These are phyloP conservation scores for Nothoprocta perdicaria DNA, from an alignment of 2,113 vertebrate species.

Conservation along the genomic window DNA sequence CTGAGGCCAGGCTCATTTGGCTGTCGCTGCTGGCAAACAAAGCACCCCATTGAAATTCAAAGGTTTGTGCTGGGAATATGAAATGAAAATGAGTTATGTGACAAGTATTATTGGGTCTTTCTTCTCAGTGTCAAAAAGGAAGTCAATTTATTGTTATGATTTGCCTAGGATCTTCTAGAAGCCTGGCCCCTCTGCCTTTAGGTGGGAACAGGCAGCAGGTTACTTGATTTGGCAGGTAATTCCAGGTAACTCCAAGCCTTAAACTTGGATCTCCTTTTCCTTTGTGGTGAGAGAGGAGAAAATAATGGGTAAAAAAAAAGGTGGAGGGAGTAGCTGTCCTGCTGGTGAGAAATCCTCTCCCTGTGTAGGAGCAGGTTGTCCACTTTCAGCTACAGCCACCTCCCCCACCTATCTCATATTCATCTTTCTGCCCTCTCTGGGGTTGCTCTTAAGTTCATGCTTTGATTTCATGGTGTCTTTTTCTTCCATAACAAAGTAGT, in stretches of 20 bases:
- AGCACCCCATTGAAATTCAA: not conserved
- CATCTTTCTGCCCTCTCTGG: not conserved
- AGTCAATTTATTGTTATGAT: not conserved
- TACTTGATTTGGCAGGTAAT: not conserved
- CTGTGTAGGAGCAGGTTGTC: not conserved
- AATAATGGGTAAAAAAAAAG: not conserved
- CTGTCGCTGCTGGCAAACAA: constrained; percentile 5
- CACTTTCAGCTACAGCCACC: not conserved
- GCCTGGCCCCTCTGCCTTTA: not conserved
- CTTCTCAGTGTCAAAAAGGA: not conserved
- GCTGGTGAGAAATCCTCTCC: not conserved
- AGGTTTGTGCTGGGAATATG: not conserved
- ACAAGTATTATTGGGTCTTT: not conserved
- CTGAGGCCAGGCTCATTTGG: not conserved
- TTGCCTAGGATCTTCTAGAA: not conserved
- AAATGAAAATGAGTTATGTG: not conserved
- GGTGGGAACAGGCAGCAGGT: not conserved
- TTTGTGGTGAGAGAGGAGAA: not conserved
- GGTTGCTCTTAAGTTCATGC: not conserved
- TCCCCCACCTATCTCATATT: not conserved
- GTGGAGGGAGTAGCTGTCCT: not conserved
- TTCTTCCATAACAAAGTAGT: not conserved
- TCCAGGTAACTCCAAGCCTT: not conserved
- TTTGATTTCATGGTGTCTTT: not conserved
- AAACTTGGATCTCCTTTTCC: not conserved